Conservation (phyloP, 2,888 invertebrate species). For the Cetonia aurata region DNA sequence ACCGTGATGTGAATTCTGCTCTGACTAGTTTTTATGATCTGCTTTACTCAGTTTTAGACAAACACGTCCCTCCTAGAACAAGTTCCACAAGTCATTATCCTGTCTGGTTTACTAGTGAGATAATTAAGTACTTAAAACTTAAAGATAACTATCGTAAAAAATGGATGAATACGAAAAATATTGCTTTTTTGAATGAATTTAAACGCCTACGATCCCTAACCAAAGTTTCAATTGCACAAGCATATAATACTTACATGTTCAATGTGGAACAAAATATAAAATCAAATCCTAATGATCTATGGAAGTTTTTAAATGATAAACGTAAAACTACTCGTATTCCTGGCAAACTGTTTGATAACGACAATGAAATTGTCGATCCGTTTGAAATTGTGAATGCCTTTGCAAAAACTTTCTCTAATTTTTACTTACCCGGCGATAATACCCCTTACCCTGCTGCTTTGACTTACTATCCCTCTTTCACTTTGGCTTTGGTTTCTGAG, state of each 20-base stretch:
- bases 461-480: neutral
- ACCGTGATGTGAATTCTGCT: no score
- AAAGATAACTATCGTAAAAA: neutral
- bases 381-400: neutral
- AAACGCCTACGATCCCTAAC: no score
- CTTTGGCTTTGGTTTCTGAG: neutral
- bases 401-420: neutral
- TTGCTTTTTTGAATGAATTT: no score
- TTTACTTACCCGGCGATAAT: neutral
- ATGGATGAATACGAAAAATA: no score
- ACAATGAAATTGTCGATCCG: neutral
- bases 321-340: neutral
- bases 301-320: constrained; percentile 7
- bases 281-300: neutral
- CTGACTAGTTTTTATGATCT: no score
- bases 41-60: no score
- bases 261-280: neutral
- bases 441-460: no score
- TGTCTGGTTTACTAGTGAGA: neutral
- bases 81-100: neutral
- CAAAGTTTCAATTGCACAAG: no score
- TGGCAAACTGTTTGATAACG: constrained; percentile 4
- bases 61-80: no score
- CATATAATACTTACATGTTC: neutral
- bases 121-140: neutral